Percentiles rank a stretch among this genome's conserved stretches.
phyloP scores from a whole-genome alignment of 2,797 vertebrate species.

The Melanotaenia trifasciata region DNA sequence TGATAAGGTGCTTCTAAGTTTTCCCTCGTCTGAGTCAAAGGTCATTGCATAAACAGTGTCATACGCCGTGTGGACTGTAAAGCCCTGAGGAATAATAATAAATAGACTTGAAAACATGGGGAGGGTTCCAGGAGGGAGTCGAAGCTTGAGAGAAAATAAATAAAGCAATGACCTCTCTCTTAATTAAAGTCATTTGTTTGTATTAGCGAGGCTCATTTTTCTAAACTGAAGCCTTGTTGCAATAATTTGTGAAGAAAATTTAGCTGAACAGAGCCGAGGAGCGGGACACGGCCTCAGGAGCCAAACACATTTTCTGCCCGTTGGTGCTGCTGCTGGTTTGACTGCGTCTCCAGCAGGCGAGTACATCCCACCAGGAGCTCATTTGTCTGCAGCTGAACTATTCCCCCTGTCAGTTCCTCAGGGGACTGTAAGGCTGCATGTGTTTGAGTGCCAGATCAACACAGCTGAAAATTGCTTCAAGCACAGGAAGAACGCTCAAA shows the following conservation, averaged over 20 bases:
- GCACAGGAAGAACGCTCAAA: constrained; percentile 7
- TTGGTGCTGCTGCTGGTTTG: not conserved
- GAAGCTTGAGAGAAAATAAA: constrained; percentile 11
- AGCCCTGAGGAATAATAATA: constrained; percentile 14
- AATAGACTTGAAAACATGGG: constrained; percentile 18
- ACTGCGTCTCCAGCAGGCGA: constrained; percentile 25
- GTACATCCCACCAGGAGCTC: constrained; percentile 11
- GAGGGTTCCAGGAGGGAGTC: not conserved
- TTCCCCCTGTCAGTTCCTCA: constrained; percentile 13
- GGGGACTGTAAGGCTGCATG: constrained; percentile 8
- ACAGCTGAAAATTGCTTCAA: constrained; percentile 29
- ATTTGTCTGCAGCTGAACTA: constrained; percentile 60
- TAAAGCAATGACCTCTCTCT: constrained; percentile 16
- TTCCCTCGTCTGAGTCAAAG: constrained; percentile 1
- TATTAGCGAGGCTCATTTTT: constrained; percentile 25
- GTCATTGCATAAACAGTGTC: not conserved
- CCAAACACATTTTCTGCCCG: constrained; percentile 1
- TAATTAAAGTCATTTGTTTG: constrained; percentile 15
- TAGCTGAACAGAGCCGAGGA: constrained; percentile 1
- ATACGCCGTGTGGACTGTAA: not conserved
- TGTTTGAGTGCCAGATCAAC: constrained; percentile 23
- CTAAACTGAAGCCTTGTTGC: not conserved
- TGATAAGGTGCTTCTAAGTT: not conserved
- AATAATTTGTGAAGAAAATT: constrained; percentile 14
- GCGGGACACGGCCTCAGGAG: not conserved